These are phyloP conservation scores for Athripsodes cinereus DNA, from an alignment of 2,888 invertebrate genomes.

Conservation along the genomic window DNA sequence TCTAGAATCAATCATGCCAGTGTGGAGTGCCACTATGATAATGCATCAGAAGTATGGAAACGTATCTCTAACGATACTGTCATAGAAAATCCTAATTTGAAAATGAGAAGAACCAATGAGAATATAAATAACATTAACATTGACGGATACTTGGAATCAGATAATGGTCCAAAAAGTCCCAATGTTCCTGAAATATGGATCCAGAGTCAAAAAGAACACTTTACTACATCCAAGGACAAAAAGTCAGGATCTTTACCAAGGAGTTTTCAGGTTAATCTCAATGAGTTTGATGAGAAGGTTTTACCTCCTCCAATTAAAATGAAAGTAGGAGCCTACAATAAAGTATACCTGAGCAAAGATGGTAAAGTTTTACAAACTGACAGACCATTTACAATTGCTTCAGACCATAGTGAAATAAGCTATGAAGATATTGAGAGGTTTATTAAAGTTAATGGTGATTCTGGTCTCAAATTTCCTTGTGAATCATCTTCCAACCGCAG, in stretches of 20 bases:
- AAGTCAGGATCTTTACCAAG: constrained; percentile 75
- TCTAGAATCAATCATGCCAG: constrained; percentile 2
- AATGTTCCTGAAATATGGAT: constrained; percentile 66
- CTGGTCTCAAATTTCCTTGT: constrained; percentile 39
- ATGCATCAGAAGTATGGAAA: constrained; percentile 25
- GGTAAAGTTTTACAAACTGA: constrained; percentile 57
- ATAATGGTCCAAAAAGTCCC: constrained; percentile 46
- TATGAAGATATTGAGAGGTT: constrained; percentile 61
- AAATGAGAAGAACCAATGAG: constrained; percentile 19
- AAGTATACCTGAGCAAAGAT: constrained; percentile 53
- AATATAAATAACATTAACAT: constrained; percentile 12
- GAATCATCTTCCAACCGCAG: constrained; percentile 31
- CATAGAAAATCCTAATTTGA: constrained; percentile 23
- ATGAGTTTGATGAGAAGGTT: constrained; percentile 46
- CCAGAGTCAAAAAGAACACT: constrained; percentile 62
- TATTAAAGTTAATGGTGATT: constrained; percentile 41
- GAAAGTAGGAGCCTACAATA: constrained; percentile 43
- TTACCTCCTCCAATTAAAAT: constrained; percentile 42
- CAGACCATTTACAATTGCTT: constrained; percentile 65
- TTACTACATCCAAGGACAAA: constrained; percentile 57
- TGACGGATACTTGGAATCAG: constrained; percentile 21
- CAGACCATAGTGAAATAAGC: constrained; percentile 63
- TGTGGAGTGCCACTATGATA: constrained; percentile 15
- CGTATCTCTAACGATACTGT: constrained; percentile 26
- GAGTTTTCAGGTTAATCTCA: constrained; percentile 64